Evolutionary conservation across 2,888 invertebrate species (phyloP).

Genomic region (Amphipyra berbera): DNA sequence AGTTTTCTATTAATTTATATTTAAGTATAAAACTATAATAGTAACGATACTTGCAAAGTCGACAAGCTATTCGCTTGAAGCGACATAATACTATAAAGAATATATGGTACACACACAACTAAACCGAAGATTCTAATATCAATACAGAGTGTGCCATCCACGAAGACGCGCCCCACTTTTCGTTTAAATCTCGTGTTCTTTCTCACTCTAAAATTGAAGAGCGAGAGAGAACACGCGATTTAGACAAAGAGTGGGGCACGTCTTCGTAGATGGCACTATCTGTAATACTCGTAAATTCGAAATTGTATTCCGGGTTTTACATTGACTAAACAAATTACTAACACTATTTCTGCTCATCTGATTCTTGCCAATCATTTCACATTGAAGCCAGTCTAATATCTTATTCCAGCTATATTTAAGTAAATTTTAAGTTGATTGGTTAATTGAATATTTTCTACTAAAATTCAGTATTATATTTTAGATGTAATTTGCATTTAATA

Average conservation of each 20-base stretch:
- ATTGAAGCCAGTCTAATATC: conserved; percentile 66
- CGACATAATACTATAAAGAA: no score
- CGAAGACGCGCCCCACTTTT: no score
- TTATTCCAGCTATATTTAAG: conserved; percentile 69
- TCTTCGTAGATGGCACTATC: no score
- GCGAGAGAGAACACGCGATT: no score
- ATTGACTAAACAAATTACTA: conserved; percentile 1
- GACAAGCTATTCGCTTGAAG: no score
- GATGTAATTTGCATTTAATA: conserved; percentile 59
- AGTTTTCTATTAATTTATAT: not conserved
- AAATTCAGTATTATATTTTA: conserved; percentile 68
- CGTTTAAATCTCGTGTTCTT: no score
- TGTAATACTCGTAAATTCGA: not conserved
- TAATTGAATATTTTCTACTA: conserved; percentile 51
- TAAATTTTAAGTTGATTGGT: conserved; percentile 59
- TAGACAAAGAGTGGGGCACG: no score
- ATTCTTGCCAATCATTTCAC: conserved; percentile 48
- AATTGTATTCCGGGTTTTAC: not conserved
- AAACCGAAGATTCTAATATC: no score
- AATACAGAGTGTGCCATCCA: no score
- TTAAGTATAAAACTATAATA: not conserved
- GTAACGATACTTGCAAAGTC: no score
- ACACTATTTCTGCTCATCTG: conserved; percentile 14
- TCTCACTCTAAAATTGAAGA: no score
- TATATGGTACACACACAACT: no score